Percentiles rank a stretch among this genome's conserved stretches.
phyloP scores from a whole-genome alignment of 2,113 vertebrate genomes.

The Rhinolophus ferrumequinum region DNA sequence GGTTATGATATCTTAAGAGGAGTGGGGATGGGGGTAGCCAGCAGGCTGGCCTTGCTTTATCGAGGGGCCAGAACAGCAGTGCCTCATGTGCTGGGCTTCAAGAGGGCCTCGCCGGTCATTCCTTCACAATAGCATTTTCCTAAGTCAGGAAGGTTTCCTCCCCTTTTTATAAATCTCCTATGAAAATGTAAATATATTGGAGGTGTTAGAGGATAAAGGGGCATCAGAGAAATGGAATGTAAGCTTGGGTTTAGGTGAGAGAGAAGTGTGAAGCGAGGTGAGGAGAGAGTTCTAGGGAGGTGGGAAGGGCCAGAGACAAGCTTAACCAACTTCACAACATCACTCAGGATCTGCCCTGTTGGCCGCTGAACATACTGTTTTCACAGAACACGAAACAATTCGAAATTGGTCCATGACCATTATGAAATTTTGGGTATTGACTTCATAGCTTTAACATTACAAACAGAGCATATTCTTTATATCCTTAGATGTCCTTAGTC shows the following conservation, averaged over 20 bases:
- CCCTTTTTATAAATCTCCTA: not conserved
- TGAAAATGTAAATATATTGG: not conserved
- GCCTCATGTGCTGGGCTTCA: not conserved
- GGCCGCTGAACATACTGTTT: not conserved
- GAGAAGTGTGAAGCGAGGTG: constrained; percentile 5
- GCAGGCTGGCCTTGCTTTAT: not conserved
- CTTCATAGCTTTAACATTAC: not conserved
- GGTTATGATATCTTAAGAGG: not conserved
- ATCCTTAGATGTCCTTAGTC: not conserved
- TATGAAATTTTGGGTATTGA: not conserved
- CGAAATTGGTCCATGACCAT: constrained; percentile 18
- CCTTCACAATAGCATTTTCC: not conserved
- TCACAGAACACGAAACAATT: not conserved
- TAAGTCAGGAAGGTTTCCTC: not conserved
- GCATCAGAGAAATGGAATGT: not conserved
- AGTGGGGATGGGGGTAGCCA: not conserved
- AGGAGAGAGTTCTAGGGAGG: constrained; percentile 5
- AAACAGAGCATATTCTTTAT: constrained; percentile 34
- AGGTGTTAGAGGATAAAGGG: constrained; percentile 27
- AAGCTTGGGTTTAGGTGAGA: not conserved
- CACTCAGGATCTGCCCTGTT: constrained; percentile 4
- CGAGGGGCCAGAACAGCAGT: not conserved
- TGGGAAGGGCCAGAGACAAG: constrained; percentile 69
- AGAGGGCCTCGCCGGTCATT: not conserved
- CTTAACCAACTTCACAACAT: constrained; percentile 33